These are phyloP conservation scores for Myripristis jacobus DNA, from an alignment of 2,797 vertebrate species.

Conservation along the genomic window DNA sequence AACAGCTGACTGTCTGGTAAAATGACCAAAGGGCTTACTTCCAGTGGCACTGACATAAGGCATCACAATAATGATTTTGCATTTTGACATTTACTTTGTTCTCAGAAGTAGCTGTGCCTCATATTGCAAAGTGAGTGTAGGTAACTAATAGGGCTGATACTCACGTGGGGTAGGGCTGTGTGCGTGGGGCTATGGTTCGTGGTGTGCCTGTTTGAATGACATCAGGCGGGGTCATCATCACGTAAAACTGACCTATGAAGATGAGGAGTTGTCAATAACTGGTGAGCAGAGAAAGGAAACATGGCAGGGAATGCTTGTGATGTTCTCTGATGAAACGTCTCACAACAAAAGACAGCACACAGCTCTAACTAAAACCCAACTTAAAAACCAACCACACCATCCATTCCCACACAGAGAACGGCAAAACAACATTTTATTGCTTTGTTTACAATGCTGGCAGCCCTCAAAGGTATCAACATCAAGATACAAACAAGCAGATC, in stretches of 20 bases:
- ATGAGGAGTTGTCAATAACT: conserved; percentile 12
- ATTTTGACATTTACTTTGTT: not conserved
- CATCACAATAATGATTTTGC: not conserved
- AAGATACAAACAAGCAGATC: too few species aligned
- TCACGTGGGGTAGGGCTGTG: conserved; percentile 89
- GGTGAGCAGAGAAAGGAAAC: not conserved
- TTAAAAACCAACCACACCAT: not conserved
- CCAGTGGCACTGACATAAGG: not conserved
- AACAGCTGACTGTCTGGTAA: not conserved
- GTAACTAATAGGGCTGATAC: conserved; percentile 63
- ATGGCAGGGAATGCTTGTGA: not conserved
- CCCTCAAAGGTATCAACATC: conserved; percentile 1
- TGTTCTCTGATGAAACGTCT: too few species aligned
- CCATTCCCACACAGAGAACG: conserved; percentile 12
- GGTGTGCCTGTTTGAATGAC: conserved; percentile 88
- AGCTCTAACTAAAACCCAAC: not conserved
- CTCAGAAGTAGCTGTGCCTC: conserved; percentile 15
- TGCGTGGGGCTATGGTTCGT: conserved; percentile 88
- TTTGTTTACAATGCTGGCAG: conserved; percentile 5
- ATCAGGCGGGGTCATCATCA: conserved; percentile 94
- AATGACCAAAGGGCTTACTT: not conserved
- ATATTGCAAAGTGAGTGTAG: not conserved
- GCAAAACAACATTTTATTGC: conserved; percentile 1
- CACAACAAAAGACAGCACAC: too few species aligned
- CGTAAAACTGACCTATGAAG: conserved; percentile 89